phyloP scores from a whole-genome alignment of 2,113 vertebrate species.

The Ibidorhyncha struthersii region DNA sequence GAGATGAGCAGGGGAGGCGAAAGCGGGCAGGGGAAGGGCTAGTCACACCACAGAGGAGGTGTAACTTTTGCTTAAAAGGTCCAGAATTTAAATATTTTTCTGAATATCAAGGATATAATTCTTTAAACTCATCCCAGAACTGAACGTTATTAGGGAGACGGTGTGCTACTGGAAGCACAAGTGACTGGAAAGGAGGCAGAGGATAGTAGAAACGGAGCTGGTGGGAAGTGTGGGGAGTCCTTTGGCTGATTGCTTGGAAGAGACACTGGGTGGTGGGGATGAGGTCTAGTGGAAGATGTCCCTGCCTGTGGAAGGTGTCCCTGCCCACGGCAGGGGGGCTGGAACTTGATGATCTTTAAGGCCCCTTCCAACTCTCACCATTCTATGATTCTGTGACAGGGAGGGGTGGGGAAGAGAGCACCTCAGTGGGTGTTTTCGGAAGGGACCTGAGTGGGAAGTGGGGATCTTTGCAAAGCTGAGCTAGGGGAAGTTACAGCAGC shows the following conservation, averaged over 20 bases:
- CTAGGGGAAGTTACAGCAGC: not conserved
- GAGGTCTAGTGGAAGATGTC: not conserved
- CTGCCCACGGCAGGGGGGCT: not conserved
- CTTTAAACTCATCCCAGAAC: not conserved
- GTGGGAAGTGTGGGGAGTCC: rapidly evolving
- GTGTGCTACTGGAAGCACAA: not conserved
- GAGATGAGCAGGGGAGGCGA: not conserved
- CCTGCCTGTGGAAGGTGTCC: not conserved
- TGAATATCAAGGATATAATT: not conserved
- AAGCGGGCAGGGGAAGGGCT: not conserved
- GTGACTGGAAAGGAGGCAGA: not conserved
- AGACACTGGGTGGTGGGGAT: rapidly evolving
- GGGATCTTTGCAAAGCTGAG: not conserved
- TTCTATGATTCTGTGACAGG: not conserved
- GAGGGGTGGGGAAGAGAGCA: not conserved
- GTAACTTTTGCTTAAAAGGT: not conserved
- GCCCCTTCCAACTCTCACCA: not conserved
- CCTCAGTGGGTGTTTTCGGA: not conserved
- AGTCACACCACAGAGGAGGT: not conserved
- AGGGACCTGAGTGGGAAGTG: not conserved
- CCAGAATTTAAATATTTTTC: not conserved
- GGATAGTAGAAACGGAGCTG: not conserved
- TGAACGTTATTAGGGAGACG: not conserved
- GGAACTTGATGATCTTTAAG: not conserved
- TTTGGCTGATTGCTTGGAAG: not conserved